phyloP scores from a whole-genome alignment of 2,113 vertebrate species.

The Gracilinanus agilis region DNA sequence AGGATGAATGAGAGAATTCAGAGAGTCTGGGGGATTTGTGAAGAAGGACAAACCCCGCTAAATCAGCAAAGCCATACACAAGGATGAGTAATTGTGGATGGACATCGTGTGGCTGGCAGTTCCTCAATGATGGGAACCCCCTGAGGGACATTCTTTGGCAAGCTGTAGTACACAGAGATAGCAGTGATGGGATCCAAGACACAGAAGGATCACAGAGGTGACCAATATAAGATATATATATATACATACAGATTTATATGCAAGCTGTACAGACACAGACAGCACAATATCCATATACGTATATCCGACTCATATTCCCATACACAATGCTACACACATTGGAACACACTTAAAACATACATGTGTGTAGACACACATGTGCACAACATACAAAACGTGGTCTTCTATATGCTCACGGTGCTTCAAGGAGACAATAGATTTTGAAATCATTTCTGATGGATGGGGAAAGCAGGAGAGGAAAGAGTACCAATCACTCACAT shows the following conservation, averaged over 20 bases:
- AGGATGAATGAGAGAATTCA: neutral
- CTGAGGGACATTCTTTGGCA: neutral
- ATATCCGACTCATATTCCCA: neutral
- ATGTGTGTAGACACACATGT: neutral
- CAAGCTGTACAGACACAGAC: neutral
- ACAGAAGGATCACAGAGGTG: neutral
- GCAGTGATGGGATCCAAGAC: neutral
- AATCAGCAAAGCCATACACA: neutral
- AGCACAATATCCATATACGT: neutral
- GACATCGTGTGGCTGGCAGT: neutral
- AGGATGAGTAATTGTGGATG: neutral
- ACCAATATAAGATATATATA: neutral
- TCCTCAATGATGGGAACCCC: neutral
- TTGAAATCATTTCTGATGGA: neutral
- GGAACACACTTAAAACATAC: neutral
- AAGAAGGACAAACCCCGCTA: neutral
- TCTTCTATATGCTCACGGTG: neutral
- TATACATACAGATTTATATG: no score
- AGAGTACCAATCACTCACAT: constrained; percentile 37
- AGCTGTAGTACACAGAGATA: neutral
- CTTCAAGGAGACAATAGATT: neutral
- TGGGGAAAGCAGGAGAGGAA: neutral
- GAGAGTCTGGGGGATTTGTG: neutral
- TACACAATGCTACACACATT: neutral
- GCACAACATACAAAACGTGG: neutral